A percentile compares a stretch with the other conserved stretches of the same genome.
Conservation (phyloP, 2,888 invertebrate genomes). For the Margaritifera margaritifera region DNA sequence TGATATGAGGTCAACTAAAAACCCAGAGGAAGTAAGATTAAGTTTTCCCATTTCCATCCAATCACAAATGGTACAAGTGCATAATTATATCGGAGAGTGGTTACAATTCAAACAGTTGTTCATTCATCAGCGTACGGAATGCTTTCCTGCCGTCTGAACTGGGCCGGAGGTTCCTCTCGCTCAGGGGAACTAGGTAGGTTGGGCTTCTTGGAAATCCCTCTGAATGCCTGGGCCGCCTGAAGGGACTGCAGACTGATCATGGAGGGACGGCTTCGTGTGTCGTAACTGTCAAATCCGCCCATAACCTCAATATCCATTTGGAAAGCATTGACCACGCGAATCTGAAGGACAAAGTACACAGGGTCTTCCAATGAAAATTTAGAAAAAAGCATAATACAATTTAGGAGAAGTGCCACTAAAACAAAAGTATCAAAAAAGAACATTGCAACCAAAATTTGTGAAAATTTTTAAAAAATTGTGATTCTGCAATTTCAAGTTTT, state of each 20-base stretch:
- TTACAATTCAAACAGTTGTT: constrained; percentile 4
- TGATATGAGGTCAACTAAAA: no score
- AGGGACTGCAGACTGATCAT: constrained; percentile 70
- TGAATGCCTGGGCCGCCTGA: constrained; percentile 52
- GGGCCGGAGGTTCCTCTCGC: constrained; percentile 53
- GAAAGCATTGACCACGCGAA: constrained; percentile 99
- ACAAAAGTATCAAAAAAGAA: no score
- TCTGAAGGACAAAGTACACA: constrained; percentile 79
- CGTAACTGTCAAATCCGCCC: constrained; percentile 76
- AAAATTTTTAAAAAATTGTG: no score
- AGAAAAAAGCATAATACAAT: background rate
- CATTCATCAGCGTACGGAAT: constrained; percentile 68
- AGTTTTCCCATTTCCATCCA: no score
- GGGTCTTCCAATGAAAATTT: no score
- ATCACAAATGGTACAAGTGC: no score
- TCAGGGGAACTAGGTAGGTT: constrained; percentile 67
- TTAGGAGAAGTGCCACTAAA: no score
- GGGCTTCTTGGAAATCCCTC: constrained; percentile 60
- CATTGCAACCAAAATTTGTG: no score
- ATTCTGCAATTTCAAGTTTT: no score
- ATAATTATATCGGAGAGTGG: no score
- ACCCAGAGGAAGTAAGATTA: no score
- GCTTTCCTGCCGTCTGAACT: constrained; percentile 63
- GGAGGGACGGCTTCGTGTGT: constrained; percentile 70
- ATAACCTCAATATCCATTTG: constrained; percentile 73